These are phyloP conservation scores for Lamprotornis superbus DNA, from an alignment of 2,113 vertebrate genomes.

Conservation along the genomic window DNA sequence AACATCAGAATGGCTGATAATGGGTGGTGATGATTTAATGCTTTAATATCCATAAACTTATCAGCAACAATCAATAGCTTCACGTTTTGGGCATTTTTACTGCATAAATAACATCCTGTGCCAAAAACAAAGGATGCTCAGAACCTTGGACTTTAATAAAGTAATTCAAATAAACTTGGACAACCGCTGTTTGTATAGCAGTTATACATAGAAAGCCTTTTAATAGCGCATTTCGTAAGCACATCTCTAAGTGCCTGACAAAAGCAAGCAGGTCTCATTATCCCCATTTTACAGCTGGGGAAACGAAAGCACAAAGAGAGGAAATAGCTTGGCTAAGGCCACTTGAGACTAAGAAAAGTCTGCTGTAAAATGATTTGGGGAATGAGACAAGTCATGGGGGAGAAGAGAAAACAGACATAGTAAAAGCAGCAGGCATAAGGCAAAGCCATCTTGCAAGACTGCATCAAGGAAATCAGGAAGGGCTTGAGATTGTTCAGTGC, in stretches of 20 bases:
- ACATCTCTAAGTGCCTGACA: constrained; percentile 38
- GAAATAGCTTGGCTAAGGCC: constrained; percentile 47
- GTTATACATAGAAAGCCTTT: constrained; percentile 59
- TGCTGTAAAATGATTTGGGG: not conserved
- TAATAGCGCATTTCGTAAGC: constrained; percentile 36
- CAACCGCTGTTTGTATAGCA: constrained; percentile 40
- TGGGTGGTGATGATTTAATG: constrained; percentile 35
- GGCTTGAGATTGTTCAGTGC: not conserved
- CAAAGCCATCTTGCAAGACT: not conserved
- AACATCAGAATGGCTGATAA: constrained; percentile 5
- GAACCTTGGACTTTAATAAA: constrained; percentile 22
- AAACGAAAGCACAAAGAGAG: constrained; percentile 53
- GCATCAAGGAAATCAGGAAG: not conserved
- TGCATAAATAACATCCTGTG: constrained; percentile 52
- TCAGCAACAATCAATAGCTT: constrained; percentile 51
- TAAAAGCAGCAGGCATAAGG: not conserved
- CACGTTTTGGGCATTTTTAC: constrained; percentile 32
- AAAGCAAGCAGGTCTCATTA: constrained; percentile 51
- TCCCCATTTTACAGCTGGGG: constrained; percentile 39
- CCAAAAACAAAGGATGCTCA: constrained; percentile 54
- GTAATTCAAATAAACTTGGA: constrained; percentile 51
- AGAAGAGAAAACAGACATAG: not conserved
- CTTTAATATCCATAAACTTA: constrained; percentile 57
- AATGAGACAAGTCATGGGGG: not conserved
- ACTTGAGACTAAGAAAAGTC: constrained; percentile 9